phyloP scores from a whole-genome alignment of 2,888 invertebrate genomes.

The Ommatoiulus sabulosus region DNA sequence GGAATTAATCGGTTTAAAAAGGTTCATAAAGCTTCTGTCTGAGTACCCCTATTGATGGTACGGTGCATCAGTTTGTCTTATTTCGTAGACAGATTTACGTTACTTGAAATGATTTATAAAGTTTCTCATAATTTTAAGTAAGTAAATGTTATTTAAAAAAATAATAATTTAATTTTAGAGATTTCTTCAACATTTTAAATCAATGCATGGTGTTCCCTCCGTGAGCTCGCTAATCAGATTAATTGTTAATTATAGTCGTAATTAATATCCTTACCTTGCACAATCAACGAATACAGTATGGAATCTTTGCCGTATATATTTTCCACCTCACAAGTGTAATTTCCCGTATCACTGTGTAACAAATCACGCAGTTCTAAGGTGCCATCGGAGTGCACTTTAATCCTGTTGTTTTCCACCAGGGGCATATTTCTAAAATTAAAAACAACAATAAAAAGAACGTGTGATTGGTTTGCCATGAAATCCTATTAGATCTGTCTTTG shows the following conservation, averaged over 20 bases:
- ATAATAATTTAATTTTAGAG: neutral
- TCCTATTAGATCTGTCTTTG: neutral
- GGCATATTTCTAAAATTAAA: slow-evolving; percentile 24
- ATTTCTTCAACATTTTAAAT: neutral
- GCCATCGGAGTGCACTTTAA: slow-evolving; percentile 56
- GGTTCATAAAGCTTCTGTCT: no score
- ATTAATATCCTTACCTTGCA: slow-evolving; percentile 57
- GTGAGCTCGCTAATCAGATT: neutral
- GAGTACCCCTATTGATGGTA: no score
- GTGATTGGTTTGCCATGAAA: neutral
- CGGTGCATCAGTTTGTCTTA: no score
- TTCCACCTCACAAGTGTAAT: slow-evolving; percentile 60
- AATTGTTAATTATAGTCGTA: neutral
- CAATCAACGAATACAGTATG: slow-evolving; percentile 57
- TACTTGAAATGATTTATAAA: no score
- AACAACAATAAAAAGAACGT: neutral
- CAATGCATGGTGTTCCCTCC: neutral
- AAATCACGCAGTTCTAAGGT: slow-evolving; percentile 57
- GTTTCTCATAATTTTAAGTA: neutral
- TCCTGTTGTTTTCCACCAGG: slow-evolving; percentile 52
- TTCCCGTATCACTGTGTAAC: slow-evolving; percentile 58
- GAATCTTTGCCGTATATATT: slow-evolving; percentile 59
- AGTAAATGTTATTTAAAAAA: neutral
- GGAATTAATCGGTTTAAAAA: no score
- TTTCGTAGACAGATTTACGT: no score